Conservation (phyloP, 2,888 invertebrate genomes). For the Drosophila incognita region DNA sequence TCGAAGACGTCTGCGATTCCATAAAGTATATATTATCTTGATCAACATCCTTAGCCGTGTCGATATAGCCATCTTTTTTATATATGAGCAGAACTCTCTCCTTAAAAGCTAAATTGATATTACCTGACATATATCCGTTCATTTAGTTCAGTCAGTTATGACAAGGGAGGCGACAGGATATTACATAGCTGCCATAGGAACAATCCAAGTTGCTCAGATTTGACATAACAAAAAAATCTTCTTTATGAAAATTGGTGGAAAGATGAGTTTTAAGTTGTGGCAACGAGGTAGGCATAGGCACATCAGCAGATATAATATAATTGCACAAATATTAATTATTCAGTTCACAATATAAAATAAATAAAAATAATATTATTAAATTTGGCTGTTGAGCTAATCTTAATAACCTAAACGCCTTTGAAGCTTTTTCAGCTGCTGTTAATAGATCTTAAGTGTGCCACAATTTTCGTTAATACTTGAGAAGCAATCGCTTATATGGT, state of each 20-base stretch:
- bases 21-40: background rate
- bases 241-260: background rate
- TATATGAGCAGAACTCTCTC: background rate
- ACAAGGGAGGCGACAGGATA: background rate
- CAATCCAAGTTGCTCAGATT: background rate
- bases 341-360: background rate
- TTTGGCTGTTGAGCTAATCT: background rate
- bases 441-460: background rate
- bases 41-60: background rate
- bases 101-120: background rate
- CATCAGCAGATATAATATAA: background rate
- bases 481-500: slow-evolving; percentile 53
- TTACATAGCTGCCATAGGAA: background rate
- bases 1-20: background rate
- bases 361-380: background rate
- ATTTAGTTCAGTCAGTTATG: background rate
- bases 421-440: slow-evolving; percentile 10
- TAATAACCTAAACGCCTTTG: background rate
- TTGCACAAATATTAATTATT: background rate
- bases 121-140: background rate
- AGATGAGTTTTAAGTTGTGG: background rate
- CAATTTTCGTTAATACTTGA: background rate
- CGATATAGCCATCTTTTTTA: background rate
- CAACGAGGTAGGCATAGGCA: background rate
- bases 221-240: too few relatives aligned